Evolutionary conservation across 1,140 invertebrate species (phyloP).

Genomic region (Drosophila sulfurigaster): DNA sequence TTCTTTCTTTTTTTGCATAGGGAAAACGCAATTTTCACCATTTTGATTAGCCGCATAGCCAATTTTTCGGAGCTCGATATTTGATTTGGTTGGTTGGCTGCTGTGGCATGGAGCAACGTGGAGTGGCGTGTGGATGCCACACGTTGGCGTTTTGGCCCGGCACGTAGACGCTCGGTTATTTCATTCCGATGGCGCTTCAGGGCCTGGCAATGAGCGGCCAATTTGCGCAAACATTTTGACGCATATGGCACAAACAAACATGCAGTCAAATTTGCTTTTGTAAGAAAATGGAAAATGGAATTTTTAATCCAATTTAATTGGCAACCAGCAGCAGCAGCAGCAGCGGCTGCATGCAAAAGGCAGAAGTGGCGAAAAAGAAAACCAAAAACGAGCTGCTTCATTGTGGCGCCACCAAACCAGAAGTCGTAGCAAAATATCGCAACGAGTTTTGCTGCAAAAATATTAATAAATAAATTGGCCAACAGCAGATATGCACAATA

Average conservation of each 20-base stretch:
- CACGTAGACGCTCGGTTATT: slow-evolving; percentile 55
- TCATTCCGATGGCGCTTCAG: slow-evolving; percentile 36
- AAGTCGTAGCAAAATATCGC: slow-evolving; percentile 31
- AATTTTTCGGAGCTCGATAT: slow-evolving; percentile 48
- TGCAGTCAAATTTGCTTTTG: slow-evolving; percentile 44
- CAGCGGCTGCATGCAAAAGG: slow-evolving; percentile 11
- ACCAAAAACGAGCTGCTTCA: slow-evolving; percentile 12
- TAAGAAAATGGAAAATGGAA: slow-evolving; percentile 81
- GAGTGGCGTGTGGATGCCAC: slow-evolving; percentile 7
- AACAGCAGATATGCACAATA: slow-evolving; percentile 54
- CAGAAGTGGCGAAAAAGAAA: slow-evolving; percentile 40
- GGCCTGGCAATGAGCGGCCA: slow-evolving; percentile 53
- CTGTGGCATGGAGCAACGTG: not conserved
- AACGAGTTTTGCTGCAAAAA: slow-evolving; percentile 21
- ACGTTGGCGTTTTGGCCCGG: slow-evolving; percentile 23
- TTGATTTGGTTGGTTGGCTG: slow-evolving; percentile 43
- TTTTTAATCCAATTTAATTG: slow-evolving; percentile 83
- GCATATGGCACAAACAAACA: slow-evolving; percentile 58
- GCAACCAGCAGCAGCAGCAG: slow-evolving; percentile 23
- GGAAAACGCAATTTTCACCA: slow-evolving; percentile 62
- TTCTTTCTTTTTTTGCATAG: slow-evolving; percentile 31
- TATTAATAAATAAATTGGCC: slow-evolving; percentile 77
- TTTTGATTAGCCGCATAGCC: slow-evolving; percentile 72
- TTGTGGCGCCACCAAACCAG: slow-evolving; percentile 33
- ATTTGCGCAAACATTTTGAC: slow-evolving; percentile 66